phyloP scores from a whole-genome alignment of 2,797 vertebrate species.

The Enteromius afrohamiltoni region DNA sequence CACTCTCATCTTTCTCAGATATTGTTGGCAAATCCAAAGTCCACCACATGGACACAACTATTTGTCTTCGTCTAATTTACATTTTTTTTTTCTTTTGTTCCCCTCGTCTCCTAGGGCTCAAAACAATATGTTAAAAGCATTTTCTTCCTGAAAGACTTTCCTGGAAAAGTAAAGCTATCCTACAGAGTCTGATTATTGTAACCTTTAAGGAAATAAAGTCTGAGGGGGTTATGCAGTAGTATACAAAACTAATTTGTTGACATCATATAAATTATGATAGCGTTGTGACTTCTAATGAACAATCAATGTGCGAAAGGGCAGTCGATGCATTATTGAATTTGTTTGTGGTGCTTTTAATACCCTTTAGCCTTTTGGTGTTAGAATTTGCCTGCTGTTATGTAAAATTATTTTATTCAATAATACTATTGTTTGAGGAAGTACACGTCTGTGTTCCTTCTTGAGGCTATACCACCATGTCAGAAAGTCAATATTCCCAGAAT shows the following conservation, averaged over 20 bases:
- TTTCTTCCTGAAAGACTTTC: slow-evolving; percentile 40
- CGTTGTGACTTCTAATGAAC: slow-evolving; percentile 52
- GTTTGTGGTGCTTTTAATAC: slow-evolving; percentile 50
- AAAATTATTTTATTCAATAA: slow-evolving; percentile 59
- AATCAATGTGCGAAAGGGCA: slow-evolving; percentile 64
- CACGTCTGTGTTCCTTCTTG: slow-evolving; percentile 8
- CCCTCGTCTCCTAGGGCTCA: slow-evolving; percentile 33
- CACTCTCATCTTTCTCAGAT: slow-evolving; percentile 59
- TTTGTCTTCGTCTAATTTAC: slow-evolving; percentile 56
- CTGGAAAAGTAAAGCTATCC: slow-evolving; percentile 45
- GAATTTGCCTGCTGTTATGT: slow-evolving; percentile 51
- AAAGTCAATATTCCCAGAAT: slow-evolving; percentile 6
- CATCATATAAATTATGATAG: slow-evolving; percentile 58
- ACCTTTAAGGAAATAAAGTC: slow-evolving; percentile 50
- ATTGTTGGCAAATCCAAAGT: slow-evolving; percentile 55
- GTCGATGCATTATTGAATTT: slow-evolving; percentile 58
- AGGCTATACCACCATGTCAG: not conserved
- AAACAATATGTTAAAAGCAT: slow-evolving; percentile 56
- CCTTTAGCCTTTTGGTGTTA: slow-evolving; percentile 42
- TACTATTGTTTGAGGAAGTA: slow-evolving; percentile 41
- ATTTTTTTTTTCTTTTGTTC: slow-evolving; percentile 20
- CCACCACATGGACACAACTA: slow-evolving; percentile 39
- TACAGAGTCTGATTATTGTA: slow-evolving; percentile 53
- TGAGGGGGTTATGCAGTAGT: slow-evolving; percentile 45
- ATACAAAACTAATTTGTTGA: slow-evolving; percentile 55